phyloP scores from a whole-genome alignment of 2,797 vertebrate species.

The Chiloscyllium punctatum region DNA sequence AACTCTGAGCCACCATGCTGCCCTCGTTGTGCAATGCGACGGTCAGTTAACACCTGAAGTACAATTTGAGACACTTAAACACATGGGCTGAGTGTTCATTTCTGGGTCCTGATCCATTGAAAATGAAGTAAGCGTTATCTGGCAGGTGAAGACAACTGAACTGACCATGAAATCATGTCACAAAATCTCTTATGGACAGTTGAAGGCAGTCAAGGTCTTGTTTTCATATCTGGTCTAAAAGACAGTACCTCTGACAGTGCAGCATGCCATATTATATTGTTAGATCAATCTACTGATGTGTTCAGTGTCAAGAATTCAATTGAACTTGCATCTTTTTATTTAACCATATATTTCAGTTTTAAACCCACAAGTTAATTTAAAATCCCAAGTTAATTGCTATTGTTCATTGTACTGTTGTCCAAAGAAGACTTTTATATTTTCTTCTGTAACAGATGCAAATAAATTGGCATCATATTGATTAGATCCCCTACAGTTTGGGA shows the following conservation, averaged over 20 bases:
- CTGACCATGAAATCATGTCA: neutral
- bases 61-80: neutral
- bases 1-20: too few relatives aligned
- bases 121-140: neutral
- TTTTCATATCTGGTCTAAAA: neutral
- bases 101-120: neutral
- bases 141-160: neutral
- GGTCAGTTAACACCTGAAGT: neutral
- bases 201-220: neutral
- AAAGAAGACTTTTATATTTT: neutral
- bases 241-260: neutral
- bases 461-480: neutral
- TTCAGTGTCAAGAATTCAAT: neutral
- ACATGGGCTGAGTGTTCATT: neutral
- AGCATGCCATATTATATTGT: neutral
- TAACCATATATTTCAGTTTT: neutral
- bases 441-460: neutral
- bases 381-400: neutral
- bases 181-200: neutral
- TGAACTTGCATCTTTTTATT: neutral
- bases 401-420: neutral
- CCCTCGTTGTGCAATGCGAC: neutral
- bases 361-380: too few relatives aligned
- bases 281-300: neutral
- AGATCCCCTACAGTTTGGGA: too few relatives aligned